Evolutionary conservation across 2,888 invertebrate genomes (phyloP).

Genomic region (Oligia fasciuncula): DNA sequence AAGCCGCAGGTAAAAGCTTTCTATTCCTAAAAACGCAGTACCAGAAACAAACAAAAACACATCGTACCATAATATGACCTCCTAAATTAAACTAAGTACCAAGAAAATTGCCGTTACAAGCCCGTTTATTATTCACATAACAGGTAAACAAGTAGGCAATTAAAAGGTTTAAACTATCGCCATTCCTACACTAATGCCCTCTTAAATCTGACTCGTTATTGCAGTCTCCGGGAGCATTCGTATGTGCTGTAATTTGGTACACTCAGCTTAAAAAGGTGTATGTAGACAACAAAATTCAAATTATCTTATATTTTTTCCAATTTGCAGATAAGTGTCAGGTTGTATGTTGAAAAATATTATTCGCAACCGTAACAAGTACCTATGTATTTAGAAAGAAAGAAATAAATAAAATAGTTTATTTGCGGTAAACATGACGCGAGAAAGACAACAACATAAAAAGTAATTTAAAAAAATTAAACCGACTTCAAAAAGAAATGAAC

Average conservation of each 20-base stretch:
- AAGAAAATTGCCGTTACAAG: slow-evolving; percentile 2
- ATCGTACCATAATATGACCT: not conserved
- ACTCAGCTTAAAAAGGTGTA: not conserved
- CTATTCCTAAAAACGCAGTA: not conserved
- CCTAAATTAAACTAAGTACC: not conserved
- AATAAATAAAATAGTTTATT: too few species aligned
- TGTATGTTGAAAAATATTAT: too few species aligned
- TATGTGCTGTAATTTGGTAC: not conserved
- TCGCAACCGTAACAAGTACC: too few species aligned
- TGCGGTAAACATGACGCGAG: too few species aligned
- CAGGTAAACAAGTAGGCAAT: slow-evolving; percentile 19
- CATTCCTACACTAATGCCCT: slow-evolving; percentile 29
- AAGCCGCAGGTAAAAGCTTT: not conserved
- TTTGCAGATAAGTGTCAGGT: too few species aligned
- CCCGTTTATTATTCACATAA: slow-evolving; percentile 18
- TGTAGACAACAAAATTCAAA: too few species aligned
- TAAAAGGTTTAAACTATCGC: slow-evolving; percentile 22
- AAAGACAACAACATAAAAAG: too few species aligned
- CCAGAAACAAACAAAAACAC: slow-evolving; percentile 1
- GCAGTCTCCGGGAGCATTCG: not conserved
- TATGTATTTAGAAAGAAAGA: too few species aligned
- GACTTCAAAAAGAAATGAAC: too few species aligned
- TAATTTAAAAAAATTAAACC: too few species aligned
- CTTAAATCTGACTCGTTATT: slow-evolving; percentile 40
- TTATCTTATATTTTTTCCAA: too few species aligned